Base-by-base conservation (phyloP, 2,113 vertebrate species). In the Ia io region DNA sequence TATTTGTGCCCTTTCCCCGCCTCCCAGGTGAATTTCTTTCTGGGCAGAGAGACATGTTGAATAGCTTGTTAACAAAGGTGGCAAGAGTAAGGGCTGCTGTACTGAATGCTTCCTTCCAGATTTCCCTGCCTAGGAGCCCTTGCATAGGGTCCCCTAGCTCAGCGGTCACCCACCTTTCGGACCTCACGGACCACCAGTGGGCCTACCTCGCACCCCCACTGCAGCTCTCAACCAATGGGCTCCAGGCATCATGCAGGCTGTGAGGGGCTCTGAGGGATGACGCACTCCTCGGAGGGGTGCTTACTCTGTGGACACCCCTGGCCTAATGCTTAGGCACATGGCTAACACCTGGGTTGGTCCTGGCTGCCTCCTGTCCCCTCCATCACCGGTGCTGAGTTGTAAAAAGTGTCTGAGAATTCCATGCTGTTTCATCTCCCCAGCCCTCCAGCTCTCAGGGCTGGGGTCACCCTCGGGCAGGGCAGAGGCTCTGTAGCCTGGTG, bases 251-350 rank as follows among this genome's bases (percentile, higher is more conserved):
- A 9, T 2, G 10, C 30, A 18, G 35, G 16, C 80, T 79, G 69
- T 6, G 47, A 42, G 20, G 20, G 61, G 17, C 30, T 80, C 5
- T 67, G 5, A 6, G 69, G 71, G n/a, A n/a, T 47, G n/a, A 80
- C 1, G 9, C 5, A 0, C 22, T 17, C 11, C 59, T 4, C 8
- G 2, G 10, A 63, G 13, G 1, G 51, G 9, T 0, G 1, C 59
- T 40, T 9, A 13, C 40, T 49, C 25, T n/a, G n/a, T 61, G 23
- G 23, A 11, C 59, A 61, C 25, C 56, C 59, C 25, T 25, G 59
- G 23, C 59, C 23, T 61, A 61, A 28, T 61, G 59, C 59, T 61
- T 28, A 61, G 59, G 59, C 59, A 61, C 59, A 61, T 12, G 59
- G 20, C n/a, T 4, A 10, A 76, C 51, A 40, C 51, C 28, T 17